A percentile compares a stretch with the other conserved stretches of the same genome.
Evolutionary conservation across 2,888 invertebrate species (phyloP).

Genomic region (Heliconius ismenius): DNA sequence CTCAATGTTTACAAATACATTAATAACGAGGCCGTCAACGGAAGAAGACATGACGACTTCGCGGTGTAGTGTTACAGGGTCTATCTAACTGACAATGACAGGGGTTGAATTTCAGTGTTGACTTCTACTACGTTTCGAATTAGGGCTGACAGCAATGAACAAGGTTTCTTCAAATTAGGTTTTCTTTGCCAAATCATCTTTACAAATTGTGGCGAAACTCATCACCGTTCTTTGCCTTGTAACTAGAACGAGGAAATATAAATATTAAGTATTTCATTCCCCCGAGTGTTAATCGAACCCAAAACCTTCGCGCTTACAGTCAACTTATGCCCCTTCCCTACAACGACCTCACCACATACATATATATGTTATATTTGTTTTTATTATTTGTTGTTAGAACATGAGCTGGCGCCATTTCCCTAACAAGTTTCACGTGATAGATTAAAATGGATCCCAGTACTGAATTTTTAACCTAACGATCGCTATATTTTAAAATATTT

Average conservation of each 20-base stretch:
- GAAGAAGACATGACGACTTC: too few relatives aligned
- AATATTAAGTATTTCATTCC: not conserved
- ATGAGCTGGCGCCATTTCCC: constrained; percentile 34
- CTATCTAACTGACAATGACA: too few relatives aligned
- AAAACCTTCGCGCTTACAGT: not conserved
- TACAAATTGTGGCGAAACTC: too few relatives aligned
- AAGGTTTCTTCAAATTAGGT: too few relatives aligned
- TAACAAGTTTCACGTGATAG: constrained; percentile 43
- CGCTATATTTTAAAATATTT: constrained; percentile 32
- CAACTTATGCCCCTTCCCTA: too few relatives aligned
- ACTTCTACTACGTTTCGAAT: too few relatives aligned
- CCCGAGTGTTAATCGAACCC: not conserved
- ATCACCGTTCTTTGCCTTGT: not conserved
- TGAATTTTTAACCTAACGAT: constrained; percentile 39
- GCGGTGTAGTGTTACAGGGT: too few relatives aligned
- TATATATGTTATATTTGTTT: not conserved
- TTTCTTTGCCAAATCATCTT: too few relatives aligned
- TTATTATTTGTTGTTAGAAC: constrained; percentile 31
- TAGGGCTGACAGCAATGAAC: too few relatives aligned
- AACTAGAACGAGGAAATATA: not conserved
- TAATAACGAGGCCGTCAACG: too few relatives aligned
- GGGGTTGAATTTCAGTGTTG: too few relatives aligned
- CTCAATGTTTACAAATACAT: too few relatives aligned
- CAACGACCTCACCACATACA: not conserved
- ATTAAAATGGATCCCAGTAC: constrained; percentile 39